phyloP scores from a whole-genome alignment of 2,113 vertebrate species.

The Mormyrus iriodes region DNA sequence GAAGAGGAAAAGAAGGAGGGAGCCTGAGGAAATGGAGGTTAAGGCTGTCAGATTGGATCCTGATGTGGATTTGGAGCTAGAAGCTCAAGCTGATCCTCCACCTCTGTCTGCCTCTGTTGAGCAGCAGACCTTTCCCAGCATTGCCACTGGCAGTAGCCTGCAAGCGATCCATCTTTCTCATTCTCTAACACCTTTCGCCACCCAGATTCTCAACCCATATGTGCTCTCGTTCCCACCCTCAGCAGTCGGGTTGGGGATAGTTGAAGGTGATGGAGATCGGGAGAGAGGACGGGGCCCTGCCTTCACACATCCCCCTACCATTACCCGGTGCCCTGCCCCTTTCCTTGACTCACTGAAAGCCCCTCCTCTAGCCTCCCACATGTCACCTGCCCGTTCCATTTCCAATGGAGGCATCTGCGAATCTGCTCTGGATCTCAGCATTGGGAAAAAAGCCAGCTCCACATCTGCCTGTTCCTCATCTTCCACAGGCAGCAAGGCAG shows the following conservation, averaged over 20 bases:
- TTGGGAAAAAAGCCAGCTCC: slow-evolving; percentile 59
- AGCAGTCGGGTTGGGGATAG: slow-evolving; percentile 44
- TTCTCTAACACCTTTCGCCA: slow-evolving; percentile 57
- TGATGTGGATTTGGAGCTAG: slow-evolving; percentile 64
- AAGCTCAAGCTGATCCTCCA: slow-evolving; percentile 66
- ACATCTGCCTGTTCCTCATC: slow-evolving; percentile 43
- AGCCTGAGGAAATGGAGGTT: slow-evolving; percentile 52
- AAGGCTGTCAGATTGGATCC: slow-evolving; percentile 60
- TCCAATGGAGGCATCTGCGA: slow-evolving; percentile 63
- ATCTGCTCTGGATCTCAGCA: slow-evolving; percentile 65
- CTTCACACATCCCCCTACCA: slow-evolving; percentile 50
- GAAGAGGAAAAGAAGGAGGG: slow-evolving; percentile 49
- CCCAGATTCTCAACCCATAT: slow-evolving; percentile 63
- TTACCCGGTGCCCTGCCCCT: slow-evolving; percentile 38
- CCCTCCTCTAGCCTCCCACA: slow-evolving; percentile 47
- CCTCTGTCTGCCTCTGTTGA: slow-evolving; percentile 44
- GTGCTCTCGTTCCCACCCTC: slow-evolving; percentile 61
- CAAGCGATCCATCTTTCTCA: slow-evolving; percentile 58
- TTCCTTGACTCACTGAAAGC: slow-evolving; percentile 53
- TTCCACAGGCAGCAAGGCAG: slow-evolving; percentile 45
- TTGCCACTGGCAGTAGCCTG: slow-evolving; percentile 34
- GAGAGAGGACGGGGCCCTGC: slow-evolving; percentile 41
- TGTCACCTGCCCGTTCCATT: slow-evolving; percentile 49
- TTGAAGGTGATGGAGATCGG: slow-evolving; percentile 44
- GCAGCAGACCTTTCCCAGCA: slow-evolving; percentile 40